Percentiles rank a stretch among this genome's conserved stretches.
phyloP scores from a whole-genome alignment of 2,888 invertebrate species.

The Cephus rjabovi region DNA sequence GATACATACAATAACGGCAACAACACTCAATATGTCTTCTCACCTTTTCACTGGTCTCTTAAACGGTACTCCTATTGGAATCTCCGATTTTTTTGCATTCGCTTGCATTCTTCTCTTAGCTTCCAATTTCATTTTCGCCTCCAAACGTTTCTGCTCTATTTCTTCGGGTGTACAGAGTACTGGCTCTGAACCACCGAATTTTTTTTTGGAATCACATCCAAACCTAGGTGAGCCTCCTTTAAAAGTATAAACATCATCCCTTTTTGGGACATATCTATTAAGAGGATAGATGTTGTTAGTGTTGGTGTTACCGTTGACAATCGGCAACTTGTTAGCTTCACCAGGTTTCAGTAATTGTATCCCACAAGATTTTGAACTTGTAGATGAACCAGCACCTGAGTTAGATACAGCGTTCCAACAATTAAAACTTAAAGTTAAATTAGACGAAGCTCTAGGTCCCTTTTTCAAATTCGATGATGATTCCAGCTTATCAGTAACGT shows the following conservation, averaged over 20 bases:
- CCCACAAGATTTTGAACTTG: slow-evolving; percentile 38
- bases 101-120: slow-evolving; percentile 65
- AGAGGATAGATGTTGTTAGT: slow-evolving; percentile 26
- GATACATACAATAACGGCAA: not conserved
- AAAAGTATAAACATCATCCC: slow-evolving; percentile 28
- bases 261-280: slow-evolving; percentile 39
- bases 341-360: slow-evolving; percentile 17
- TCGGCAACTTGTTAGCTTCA: slow-evolving; percentile 18
- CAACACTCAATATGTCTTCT: slow-evolving; percentile 17
- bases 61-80: slow-evolving; percentile 11
- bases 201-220: slow-evolving; percentile 17
- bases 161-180: slow-evolving; percentile 71
- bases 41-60: slow-evolving; percentile 40
- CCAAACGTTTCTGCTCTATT: slow-evolving; percentile 73
- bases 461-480: not conserved
- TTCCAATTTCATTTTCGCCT: slow-evolving; percentile 72
- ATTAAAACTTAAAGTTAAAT: slow-evolving; percentile 11
- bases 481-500: not conserved
- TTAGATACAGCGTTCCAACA: not conserved
- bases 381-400: slow-evolving; percentile 24
- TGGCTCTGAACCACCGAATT: slow-evolving; percentile 57
- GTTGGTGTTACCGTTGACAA: slow-evolving; percentile 21
- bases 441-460: not conserved
- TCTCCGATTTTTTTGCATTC: slow-evolving; percentile 11
- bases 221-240: slow-evolving; percentile 27